phyloP scores from a whole-genome alignment of 2,888 invertebrate genomes.

The Alitta virens region DNA sequence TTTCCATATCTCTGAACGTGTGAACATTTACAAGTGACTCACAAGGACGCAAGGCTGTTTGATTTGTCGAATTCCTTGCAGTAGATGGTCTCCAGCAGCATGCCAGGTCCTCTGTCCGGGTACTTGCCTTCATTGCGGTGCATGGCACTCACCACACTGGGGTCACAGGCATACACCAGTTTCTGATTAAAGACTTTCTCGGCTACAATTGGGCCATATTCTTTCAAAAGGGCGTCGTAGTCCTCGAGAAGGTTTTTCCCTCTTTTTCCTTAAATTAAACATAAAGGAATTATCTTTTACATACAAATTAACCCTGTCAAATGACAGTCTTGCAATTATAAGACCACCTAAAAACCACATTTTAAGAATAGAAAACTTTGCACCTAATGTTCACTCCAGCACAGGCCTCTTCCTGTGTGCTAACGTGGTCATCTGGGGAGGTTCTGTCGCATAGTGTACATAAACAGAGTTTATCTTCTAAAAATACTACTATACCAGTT shows the following conservation, averaged over 20 bases:
- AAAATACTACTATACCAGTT: no score
- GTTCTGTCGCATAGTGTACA: no score
- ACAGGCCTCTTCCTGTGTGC: no score
- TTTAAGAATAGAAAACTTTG: no score
- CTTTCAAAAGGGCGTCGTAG: not conserved
- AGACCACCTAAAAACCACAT: no score
- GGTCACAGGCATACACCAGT: slow-evolving; percentile 10
- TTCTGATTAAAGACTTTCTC: slow-evolving; percentile 1
- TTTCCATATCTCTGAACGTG: no score
- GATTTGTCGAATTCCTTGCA: not conserved
- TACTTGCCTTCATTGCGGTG: slow-evolving; percentile 13
- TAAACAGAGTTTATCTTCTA: no score
- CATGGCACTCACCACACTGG: slow-evolving; percentile 11
- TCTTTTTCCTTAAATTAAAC: not conserved
- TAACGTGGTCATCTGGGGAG: no score
- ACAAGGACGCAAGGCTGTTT: not conserved
- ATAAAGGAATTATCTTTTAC: not conserved
- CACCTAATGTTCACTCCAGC: no score
- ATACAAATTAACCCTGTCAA: no score
- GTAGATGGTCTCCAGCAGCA: not conserved
- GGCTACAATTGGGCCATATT: not conserved
- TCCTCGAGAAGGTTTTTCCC: not conserved
- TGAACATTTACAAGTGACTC: no score
- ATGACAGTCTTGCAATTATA: no score
- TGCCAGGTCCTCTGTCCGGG: slow-evolving; percentile 1